phyloP scores from a whole-genome alignment of 2,888 invertebrate species.

The Euplexia lucipara region DNA sequence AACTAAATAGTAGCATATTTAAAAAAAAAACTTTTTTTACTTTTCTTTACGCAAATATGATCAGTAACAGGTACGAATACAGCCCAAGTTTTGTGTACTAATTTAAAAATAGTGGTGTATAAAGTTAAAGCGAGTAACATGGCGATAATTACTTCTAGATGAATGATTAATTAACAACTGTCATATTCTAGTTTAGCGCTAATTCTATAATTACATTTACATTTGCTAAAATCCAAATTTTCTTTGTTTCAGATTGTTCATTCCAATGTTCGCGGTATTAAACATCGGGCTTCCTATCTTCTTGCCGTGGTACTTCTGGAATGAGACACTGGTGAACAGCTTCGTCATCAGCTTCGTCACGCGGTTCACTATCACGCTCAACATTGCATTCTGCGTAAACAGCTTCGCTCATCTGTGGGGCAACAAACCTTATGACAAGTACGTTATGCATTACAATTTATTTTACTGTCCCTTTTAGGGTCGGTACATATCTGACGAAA shows the following conservation, averaged over 20 bases:
- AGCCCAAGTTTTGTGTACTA: too few relatives aligned
- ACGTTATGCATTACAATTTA: slow-evolving; percentile 65
- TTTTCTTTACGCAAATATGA: too few relatives aligned
- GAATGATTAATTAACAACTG: not conserved
- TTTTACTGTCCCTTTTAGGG: not conserved
- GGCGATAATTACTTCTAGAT: too few relatives aligned
- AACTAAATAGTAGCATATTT: too few relatives aligned
- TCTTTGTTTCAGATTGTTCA: slow-evolving; percentile 91
- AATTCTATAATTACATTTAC: not conserved
- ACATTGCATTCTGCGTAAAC: slow-evolving; percentile 98
- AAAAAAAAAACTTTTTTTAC: too few relatives aligned
- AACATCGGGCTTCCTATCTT: slow-evolving; percentile 93
- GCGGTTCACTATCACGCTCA: slow-evolving; percentile 96
- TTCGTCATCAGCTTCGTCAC: slow-evolving; percentile 96
- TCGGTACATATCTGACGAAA: too few relatives aligned
- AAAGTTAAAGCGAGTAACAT: too few relatives aligned
- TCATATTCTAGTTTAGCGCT: not conserved
- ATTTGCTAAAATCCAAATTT: not conserved
- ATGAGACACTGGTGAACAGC: slow-evolving; percentile 94
- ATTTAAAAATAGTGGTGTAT: too few relatives aligned
- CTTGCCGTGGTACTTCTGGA: slow-evolving; percentile 96
- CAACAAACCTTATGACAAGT: slow-evolving; percentile 97
- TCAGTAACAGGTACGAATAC: too few relatives aligned
- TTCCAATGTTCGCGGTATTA: slow-evolving; percentile 93
- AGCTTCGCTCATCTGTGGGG: slow-evolving; percentile 98